These are phyloP conservation scores for Oryzias javanicus DNA, from an alignment of 2,113 vertebrate genomes.

Conservation along the genomic window DNA sequence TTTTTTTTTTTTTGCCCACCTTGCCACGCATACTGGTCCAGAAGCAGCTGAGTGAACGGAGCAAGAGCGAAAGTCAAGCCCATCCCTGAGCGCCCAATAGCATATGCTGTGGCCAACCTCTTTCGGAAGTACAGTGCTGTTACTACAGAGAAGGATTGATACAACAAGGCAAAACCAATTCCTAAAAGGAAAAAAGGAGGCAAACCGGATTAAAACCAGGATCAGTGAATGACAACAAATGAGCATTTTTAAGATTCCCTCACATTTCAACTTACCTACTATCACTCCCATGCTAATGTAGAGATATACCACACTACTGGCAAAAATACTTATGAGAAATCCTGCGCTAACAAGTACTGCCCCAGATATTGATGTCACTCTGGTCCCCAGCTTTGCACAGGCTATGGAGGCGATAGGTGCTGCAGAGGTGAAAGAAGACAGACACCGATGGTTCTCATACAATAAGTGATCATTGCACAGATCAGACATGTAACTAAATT, in stretches of 20 bases:
- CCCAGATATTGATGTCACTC: constrained; percentile 79
- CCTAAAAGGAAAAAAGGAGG: constrained; percentile 64
- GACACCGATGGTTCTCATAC: neutral
- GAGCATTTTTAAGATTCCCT: neutral
- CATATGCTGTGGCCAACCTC: constrained; percentile 81
- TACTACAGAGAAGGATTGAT: constrained; percentile 84
- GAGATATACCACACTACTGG: constrained; percentile 83
- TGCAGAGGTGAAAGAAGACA: constrained; percentile 40
- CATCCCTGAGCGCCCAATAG: constrained; percentile 89
- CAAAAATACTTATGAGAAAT: constrained; percentile 86
- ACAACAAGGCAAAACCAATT: constrained; percentile 85
- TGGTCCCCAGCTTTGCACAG: constrained; percentile 80
- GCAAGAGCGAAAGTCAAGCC: constrained; percentile 89
- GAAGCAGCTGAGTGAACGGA: constrained; percentile 86
- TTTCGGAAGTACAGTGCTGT: constrained; percentile 83
- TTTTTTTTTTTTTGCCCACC: constrained; percentile 73
- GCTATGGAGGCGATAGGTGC: constrained; percentile 82
- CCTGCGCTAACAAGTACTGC: constrained; percentile 80
- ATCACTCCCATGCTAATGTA: constrained; percentile 90
- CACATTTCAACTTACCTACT: constrained; percentile 79
- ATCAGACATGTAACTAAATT: neutral
- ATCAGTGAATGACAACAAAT: neutral
- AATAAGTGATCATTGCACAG: neutral
- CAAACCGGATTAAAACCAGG: neutral
- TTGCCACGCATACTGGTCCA: constrained; percentile 87